Percentiles rank a stretch among this genome's conserved stretches.
phyloP scores from a whole-genome alignment of 2,888 invertebrate species.

The Metallyticus violacea region DNA sequence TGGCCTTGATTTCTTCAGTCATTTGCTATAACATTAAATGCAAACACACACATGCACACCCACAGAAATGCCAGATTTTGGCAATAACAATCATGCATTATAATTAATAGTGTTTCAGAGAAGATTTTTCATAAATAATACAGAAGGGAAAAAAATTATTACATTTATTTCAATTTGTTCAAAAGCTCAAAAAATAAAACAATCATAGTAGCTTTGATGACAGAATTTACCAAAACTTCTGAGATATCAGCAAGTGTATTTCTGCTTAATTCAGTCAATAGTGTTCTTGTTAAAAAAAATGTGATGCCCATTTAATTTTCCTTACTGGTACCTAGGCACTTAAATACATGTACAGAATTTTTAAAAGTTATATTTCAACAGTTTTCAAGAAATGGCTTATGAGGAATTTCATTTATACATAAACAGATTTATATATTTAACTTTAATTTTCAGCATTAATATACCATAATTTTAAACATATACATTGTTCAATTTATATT shows the following conservation, averaged over 20 bases:
- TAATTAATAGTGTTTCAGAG: neutral
- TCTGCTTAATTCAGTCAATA: neutral
- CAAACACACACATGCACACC: neutral
- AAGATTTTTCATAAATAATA: neutral
- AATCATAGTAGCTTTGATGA: neutral
- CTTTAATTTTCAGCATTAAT: neutral
- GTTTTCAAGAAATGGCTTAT: neutral
- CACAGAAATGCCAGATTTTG: neutral
- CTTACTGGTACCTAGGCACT: neutral
- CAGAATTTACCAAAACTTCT: neutral
- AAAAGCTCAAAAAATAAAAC: neutral
- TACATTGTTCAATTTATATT: neutral
- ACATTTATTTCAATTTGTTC: neutral
- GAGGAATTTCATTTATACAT: neutral
- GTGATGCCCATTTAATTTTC: neutral
- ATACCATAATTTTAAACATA: neutral
- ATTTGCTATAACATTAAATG: neutral
- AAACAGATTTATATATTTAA: neutral
- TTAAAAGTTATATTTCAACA: neutral
- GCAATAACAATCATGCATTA: neutral
- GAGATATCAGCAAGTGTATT: neutral
- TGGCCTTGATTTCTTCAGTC: neutral
- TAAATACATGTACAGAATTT: neutral
- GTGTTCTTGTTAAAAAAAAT: neutral
- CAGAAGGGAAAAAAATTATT: no score